phyloP scores from a whole-genome alignment of 2,888 invertebrate species.

The Euphydryas editha region DNA sequence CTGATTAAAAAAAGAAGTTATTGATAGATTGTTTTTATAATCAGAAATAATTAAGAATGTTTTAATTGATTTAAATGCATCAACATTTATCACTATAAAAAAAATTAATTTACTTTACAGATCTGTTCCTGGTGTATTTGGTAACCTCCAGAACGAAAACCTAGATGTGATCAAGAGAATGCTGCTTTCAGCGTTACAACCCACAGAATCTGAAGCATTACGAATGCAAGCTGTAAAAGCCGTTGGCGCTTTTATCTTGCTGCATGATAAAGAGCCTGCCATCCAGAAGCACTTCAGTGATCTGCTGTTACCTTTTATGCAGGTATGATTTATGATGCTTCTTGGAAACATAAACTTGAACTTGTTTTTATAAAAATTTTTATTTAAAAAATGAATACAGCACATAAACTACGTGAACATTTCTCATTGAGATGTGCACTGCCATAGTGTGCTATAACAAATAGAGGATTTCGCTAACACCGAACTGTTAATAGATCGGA shows the following conservation, averaged over 20 bases:
- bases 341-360: conserved; percentile 3
- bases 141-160: conserved; percentile 96
- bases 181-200: conserved; percentile 92
- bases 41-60: no score
- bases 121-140: conserved; percentile 98
- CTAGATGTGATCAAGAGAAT: conserved; percentile 97
- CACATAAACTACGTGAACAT: conserved; percentile 68
- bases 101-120: conserved; percentile 64
- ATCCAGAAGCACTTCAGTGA: conserved; percentile 95
- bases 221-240: conserved; percentile 93
- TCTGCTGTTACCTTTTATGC: conserved; percentile 90
- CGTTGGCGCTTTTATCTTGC: conserved; percentile 93
- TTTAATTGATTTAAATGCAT: background rate
- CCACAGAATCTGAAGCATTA: conserved; percentile 88
- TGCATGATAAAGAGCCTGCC: conserved; percentile 96
- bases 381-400: conserved; percentile 30
- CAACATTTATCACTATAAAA: background rate
- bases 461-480: conserved; percentile 79
- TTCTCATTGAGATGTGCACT: conserved; percentile 63
- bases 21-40: no score
- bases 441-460: conserved; percentile 75
- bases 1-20: background rate
- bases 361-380: background rate
- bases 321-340: no score
- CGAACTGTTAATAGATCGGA: conserved; percentile 65